A percentile compares a stretch with the other conserved stretches of the same genome.
phyloP scores from a whole-genome alignment of 2,113 vertebrate species.

The Aldabrachelys gigantea region DNA sequence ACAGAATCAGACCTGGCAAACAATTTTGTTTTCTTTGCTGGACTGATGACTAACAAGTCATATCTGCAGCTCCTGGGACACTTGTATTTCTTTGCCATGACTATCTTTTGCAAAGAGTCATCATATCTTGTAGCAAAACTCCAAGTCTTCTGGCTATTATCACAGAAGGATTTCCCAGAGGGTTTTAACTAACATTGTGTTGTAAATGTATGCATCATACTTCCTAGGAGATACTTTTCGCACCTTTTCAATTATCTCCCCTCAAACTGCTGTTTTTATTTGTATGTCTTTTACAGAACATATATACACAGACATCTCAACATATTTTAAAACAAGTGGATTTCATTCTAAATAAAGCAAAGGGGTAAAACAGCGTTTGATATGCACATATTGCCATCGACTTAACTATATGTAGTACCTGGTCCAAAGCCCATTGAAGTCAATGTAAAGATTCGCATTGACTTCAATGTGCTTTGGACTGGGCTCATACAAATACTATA shows the following conservation, averaged over 20 bases:
- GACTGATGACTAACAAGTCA: background rate
- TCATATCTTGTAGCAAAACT: conserved; percentile 27
- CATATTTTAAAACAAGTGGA: conserved; percentile 1
- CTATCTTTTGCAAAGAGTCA: conserved; percentile 50
- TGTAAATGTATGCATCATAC: background rate
- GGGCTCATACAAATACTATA: background rate
- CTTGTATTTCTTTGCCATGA: conserved; percentile 28
- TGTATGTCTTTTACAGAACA: background rate
- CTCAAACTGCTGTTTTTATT: background rate
- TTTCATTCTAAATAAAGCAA: background rate
- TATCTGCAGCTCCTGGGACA: background rate
- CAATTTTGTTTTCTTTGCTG: background rate
- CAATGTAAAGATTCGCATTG: background rate
- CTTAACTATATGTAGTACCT: background rate
- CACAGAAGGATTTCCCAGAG: conserved; percentile 2
- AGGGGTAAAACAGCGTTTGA: background rate
- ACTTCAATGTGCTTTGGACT: background rate
- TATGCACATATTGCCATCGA: background rate
- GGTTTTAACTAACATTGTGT: background rate
- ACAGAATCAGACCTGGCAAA: background rate
- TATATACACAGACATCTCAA: background rate
- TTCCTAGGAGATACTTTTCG: background rate
- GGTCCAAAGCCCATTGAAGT: background rate
- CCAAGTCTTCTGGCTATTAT: conserved; percentile 6
- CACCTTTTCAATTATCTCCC: conserved; percentile 9